Evolutionary conservation across 2,797 vertebrate genomes (phyloP).

Genomic region (Triplophysa yarkandensis): DNA sequence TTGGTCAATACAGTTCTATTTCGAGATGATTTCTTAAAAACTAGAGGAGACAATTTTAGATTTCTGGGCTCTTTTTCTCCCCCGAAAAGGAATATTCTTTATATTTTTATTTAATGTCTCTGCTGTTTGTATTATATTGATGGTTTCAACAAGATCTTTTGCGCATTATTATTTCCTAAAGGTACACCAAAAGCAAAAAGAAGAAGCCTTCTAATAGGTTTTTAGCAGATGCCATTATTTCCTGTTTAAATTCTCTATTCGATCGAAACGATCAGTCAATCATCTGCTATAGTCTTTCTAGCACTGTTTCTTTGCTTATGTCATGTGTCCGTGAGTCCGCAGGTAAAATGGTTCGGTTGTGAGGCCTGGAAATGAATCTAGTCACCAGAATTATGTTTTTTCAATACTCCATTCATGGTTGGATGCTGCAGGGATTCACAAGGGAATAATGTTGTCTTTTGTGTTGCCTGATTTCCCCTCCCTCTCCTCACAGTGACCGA

Average conservation of each 20-base stretch:
- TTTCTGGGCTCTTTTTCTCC: neutral
- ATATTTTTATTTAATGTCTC: no score
- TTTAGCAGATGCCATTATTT: neutral
- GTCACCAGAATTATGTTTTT: conserved; percentile 78
- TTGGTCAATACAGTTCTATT: no score
- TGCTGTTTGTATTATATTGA: neutral
- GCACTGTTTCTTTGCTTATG: conserved; percentile 61
- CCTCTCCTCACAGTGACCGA: conserved; percentile 74
- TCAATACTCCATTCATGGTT: conserved; percentile 95
- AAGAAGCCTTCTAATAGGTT: no score
- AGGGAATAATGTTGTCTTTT: conserved; percentile 96
- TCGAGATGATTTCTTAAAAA: neutral
- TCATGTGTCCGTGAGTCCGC: conserved; percentile 66
- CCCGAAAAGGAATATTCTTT: neutral
- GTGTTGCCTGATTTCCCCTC: conserved; percentile 78
- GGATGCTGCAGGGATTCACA: conserved; percentile 77
- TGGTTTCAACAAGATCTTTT: neutral
- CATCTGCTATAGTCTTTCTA: conserved; percentile 65
- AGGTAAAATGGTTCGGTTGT: conserved; percentile 75
- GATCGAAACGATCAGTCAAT: conserved; percentile 63
- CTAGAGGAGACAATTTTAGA: neutral
- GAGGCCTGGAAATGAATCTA: conserved; percentile 90
- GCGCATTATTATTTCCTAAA: neutral
- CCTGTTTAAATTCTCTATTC: conserved; percentile 42
- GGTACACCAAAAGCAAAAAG: neutral